Conservation (phyloP, 2,113 vertebrate genomes). For the Morone saxatilis region DNA sequence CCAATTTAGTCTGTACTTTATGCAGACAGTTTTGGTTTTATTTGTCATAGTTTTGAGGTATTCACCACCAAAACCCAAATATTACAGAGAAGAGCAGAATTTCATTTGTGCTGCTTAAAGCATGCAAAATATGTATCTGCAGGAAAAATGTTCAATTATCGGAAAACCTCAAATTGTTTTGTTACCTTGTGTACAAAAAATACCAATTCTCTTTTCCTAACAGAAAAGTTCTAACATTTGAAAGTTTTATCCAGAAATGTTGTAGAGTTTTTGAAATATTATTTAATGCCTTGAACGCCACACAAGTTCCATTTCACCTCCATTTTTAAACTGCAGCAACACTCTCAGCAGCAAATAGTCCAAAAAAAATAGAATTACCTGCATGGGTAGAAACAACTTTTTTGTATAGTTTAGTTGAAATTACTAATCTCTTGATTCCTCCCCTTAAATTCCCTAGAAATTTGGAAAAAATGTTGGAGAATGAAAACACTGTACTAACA, state of each 20-base stretch:
- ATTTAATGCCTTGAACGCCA: background rate
- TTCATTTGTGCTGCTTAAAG: background rate
- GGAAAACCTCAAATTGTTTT: background rate
- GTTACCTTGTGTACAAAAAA: background rate
- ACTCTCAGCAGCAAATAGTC: background rate
- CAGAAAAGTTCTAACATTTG: background rate
- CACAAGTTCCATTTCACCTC: background rate
- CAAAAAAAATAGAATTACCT: background rate
- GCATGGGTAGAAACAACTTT: background rate
- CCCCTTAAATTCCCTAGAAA: background rate
- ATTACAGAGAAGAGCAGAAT: background rate
- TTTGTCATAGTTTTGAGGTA: background rate
- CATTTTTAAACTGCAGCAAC: background rate
- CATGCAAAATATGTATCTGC: background rate
- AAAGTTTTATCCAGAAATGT: background rate
- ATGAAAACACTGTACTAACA: background rate
- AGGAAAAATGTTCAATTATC: background rate
- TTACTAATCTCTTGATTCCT: too few relatives aligned
- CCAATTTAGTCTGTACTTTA: background rate
- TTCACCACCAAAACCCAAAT: background rate
- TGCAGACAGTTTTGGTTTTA: background rate
- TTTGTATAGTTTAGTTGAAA: background rate
- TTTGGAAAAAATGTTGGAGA: background rate
- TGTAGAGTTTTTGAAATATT: background rate
- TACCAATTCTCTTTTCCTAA: background rate